Evolutionary conservation across 2,797 vertebrate genomes (phyloP).

Genomic region (Syngnathus acus): DNA sequence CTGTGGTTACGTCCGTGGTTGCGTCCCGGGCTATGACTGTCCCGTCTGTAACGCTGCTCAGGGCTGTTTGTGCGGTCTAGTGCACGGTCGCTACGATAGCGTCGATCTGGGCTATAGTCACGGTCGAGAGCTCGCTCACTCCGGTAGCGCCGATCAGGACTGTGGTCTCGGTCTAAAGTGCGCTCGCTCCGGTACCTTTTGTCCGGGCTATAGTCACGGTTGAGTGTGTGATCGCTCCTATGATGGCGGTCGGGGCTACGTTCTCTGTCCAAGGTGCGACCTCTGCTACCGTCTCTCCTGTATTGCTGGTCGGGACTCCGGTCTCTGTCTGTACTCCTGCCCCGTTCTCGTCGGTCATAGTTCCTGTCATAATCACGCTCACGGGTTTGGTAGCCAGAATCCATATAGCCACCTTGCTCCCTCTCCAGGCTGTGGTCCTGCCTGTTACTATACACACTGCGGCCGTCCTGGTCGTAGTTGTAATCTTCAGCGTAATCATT

Average conservation of each 20-base stretch:
- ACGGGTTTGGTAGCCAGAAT: constrained; percentile 59
- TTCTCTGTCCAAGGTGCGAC: constrained; percentile 56
- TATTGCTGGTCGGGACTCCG: constrained; percentile 70
- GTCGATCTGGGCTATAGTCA: constrained; percentile 57
- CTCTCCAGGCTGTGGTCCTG: constrained; percentile 66
- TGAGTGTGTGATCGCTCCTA: constrained; percentile 62
- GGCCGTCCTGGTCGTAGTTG: constrained; percentile 73
- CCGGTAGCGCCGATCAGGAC: constrained; percentile 70
- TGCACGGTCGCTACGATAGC: constrained; percentile 50
- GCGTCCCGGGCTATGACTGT: constrained; percentile 49
- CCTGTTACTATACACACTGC: constrained; percentile 75
- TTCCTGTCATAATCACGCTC: constrained; percentile 53
- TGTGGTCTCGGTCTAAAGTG: constrained; percentile 69
- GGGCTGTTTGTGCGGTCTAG: constrained; percentile 68
- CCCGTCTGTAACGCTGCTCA: constrained; percentile 43
- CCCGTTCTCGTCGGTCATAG: constrained; percentile 59
- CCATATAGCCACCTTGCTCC: constrained; percentile 49
- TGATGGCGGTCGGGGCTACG: constrained; percentile 55
- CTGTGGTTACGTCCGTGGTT: constrained; percentile 55
- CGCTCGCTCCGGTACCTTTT: constrained; percentile 57
- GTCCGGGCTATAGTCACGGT: constrained; percentile 66
- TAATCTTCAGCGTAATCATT: constrained; percentile 80
- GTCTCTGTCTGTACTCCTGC: constrained; percentile 71
- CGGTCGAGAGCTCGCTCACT: constrained; percentile 60
- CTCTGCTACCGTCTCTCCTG: constrained; percentile 70